phyloP scores from a whole-genome alignment of 1,140 invertebrate species.

The Cydia splendana region DNA sequence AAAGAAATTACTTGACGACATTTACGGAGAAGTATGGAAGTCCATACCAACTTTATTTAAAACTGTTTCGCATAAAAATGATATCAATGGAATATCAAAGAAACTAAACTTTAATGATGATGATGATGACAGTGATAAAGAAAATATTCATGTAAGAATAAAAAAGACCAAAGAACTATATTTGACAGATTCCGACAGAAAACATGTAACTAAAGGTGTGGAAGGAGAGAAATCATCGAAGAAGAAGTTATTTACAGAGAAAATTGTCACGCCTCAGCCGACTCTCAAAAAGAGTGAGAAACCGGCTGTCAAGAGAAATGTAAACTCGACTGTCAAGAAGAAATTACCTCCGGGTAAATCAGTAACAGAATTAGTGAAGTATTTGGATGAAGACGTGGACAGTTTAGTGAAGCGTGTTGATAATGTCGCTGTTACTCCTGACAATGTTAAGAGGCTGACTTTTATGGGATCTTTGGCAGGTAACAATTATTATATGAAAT shows the following conservation, averaged over 20 bases:
- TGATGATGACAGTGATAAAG: constrained; percentile 67
- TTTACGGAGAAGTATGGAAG: constrained; percentile 73
- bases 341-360: constrained; percentile 49
- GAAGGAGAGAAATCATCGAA: constrained; percentile 62
- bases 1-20: constrained; percentile 64
- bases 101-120: constrained; percentile 65
- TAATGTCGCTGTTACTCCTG: constrained; percentile 46
- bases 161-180: constrained; percentile 57
- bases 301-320: constrained; percentile 41
- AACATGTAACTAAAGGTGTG: constrained; percentile 43
- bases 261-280: constrained; percentile 59
- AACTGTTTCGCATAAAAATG: constrained; percentile 51
- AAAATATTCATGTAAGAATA: constrained; percentile 56
- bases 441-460: constrained; percentile 55
- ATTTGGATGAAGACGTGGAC: constrained; percentile 56
- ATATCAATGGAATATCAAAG: constrained; percentile 55
- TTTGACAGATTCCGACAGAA: constrained; percentile 53
- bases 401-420: constrained; percentile 50
- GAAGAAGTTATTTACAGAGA: constrained; percentile 71
- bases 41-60: constrained; percentile 67
- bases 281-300: constrained; percentile 40
- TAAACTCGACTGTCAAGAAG: constrained; percentile 46
- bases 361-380: constrained; percentile 61
- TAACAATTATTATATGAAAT: too few species aligned
- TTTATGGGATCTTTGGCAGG: constrained; percentile 71